Percentiles rank a stretch among this genome's conserved stretches.
Evolutionary conservation across 2,888 invertebrate species (phyloP).

Genomic region (Hypselothyrea guttata): DNA sequence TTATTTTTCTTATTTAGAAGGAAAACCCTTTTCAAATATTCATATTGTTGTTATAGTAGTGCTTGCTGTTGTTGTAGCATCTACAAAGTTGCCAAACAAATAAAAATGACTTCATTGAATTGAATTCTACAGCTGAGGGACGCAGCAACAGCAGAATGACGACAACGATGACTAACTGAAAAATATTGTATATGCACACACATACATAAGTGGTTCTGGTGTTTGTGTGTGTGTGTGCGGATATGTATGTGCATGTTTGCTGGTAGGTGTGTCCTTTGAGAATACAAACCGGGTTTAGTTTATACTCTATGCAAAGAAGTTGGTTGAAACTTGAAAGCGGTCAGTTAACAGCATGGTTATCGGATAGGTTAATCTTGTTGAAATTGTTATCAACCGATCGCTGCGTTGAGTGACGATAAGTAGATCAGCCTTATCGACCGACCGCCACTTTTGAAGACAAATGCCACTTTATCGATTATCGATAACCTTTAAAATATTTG

Average conservation of each 20-base stretch:
- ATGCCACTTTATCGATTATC: too few species aligned
- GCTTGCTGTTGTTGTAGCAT: slow-evolving; percentile 30
- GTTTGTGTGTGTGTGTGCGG: slow-evolving; percentile 1
- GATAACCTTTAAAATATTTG: too few species aligned
- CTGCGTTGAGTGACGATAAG: too few species aligned
- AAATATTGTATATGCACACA: slow-evolving; percentile 10
- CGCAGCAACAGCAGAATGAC: slow-evolving; percentile 16
- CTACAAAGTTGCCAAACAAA: slow-evolving; percentile 66
- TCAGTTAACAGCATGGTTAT: too few species aligned
- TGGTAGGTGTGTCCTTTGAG: slow-evolving; percentile 15
- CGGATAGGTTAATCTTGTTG: too few species aligned
- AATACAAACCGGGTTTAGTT: slow-evolving; percentile 12
- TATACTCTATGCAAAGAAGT: not conserved
- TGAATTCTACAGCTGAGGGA: slow-evolving; percentile 56
- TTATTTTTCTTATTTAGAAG: slow-evolving; percentile 26
- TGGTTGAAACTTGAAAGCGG: too few species aligned
- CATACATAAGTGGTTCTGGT: too few species aligned
- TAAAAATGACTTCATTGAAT: slow-evolving; percentile 75
- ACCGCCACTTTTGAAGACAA: too few species aligned
- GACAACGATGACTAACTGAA: slow-evolving; percentile 45
- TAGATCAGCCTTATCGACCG: too few species aligned
- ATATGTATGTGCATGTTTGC: not conserved
- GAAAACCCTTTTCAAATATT: slow-evolving; percentile 58
- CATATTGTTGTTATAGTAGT: slow-evolving; percentile 37
- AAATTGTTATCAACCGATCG: too few species aligned